Evolutionary conservation across 2,888 invertebrate species (phyloP), one percentile per base, ranked within the genome.

Genomic region (Myathropa florea): DNA sequence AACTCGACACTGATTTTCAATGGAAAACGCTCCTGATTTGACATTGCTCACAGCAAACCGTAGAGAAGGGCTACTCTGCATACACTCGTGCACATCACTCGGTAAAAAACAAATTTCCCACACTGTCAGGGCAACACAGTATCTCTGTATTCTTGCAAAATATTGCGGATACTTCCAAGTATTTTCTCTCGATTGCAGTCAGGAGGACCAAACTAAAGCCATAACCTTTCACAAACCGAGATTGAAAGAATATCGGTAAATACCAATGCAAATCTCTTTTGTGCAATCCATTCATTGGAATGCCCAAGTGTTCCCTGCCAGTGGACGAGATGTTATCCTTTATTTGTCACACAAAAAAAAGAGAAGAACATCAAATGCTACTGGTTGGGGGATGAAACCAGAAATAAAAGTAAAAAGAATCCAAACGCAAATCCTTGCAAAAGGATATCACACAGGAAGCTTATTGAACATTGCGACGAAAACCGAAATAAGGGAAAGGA

Each of bases 381-480:
- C 75, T 83, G 64, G 24, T 10, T 53, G 68, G 57, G 46, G 46
- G 46, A 70, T 53, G 73, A 65, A 61, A 65, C 33, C 24, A 55
- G 24, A 57, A 53, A 21, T 28, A 12, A 23, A 3, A 39, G 30
- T n/a, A 63, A 46, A 14, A 60, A 63, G 65, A 12, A 33, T 33
- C 33, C 33, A 12, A 46, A 46, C 46, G 46, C 46, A 77, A 85
- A 68, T 77, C 72, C 76, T 65, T 77, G 59, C 53, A 73, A 78
- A 82, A 78, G 82, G 77, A 78, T 85, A 85, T 82, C 82, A 85
- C 85, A 82, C 64, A 77, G 76, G 67, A 82, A 82, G 82, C 85
- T 85, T 85, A 85, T 85, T 85, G 84, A 81, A 85, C 67, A 77
- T 85, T 85, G 82, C 72, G 73, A 68, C 77, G 68, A 68, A 64